Conservation (phyloP, 1,140 invertebrate species). For the Steinernema feltiae region DNA sequence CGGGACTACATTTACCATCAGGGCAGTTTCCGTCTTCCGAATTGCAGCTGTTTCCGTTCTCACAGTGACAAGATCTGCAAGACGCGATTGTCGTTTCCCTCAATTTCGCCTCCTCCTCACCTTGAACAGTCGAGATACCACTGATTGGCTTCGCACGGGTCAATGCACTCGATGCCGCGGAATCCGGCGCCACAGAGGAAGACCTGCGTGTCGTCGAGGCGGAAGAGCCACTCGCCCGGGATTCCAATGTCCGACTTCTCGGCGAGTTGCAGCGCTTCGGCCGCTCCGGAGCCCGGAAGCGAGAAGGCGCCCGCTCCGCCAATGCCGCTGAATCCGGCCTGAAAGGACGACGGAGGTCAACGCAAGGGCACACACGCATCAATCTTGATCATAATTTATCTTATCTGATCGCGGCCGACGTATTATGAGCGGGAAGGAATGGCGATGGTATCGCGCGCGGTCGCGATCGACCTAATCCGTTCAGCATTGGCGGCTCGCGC, state of each 20-base stretch:
- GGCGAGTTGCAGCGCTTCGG: slow-evolving; percentile 29
- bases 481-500: neutral
- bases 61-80: slow-evolving; percentile 29
- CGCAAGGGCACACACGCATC: neutral
- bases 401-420: neutral
- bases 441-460: no score
- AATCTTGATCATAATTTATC: neutral
- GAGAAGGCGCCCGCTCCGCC: slow-evolving; percentile 21
- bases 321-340: slow-evolving; percentile 28
- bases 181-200: slow-evolving; percentile 37
- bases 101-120: neutral
- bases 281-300: slow-evolving; percentile 33
- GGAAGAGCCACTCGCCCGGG: slow-evolving; percentile 40
- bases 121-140: slow-evolving; percentile 38
- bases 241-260: slow-evolving; percentile 38
- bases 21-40: slow-evolving; percentile 31
- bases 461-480: neutral
- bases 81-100: neutral
- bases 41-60: slow-evolving; percentile 32
- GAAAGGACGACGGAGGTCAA: neutral
- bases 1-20: slow-evolving; percentile 30
- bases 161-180: slow-evolving; percentile 37
- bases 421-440: neutral
- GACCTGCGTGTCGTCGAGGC: slow-evolving; percentile 26
- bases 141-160: slow-evolving; percentile 26